These are phyloP conservation scores for Beris morrisii DNA, from an alignment of 2,888 invertebrate genomes.

Conservation along the genomic window DNA sequence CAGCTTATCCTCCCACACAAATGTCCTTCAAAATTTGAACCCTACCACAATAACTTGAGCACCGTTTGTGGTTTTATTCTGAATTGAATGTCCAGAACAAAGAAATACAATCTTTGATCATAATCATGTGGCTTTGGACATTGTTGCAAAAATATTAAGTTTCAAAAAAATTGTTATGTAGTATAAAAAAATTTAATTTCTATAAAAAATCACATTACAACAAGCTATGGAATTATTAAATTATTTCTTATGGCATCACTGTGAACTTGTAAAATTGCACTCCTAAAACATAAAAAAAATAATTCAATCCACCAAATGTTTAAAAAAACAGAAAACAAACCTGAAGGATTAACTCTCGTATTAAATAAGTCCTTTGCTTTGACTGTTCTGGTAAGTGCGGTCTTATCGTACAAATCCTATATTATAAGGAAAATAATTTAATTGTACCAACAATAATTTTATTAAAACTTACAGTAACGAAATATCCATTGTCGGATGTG, in stretches of 20 bases:
- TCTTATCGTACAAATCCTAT: slow-evolving; percentile 43
- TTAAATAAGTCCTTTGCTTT: slow-evolving; percentile 36
- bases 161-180: too few species aligned
- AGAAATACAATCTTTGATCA: too few species aligned
- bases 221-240: too few species aligned
- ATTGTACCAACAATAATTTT: background rate
- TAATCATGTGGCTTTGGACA: too few species aligned
- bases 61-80: too few species aligned
- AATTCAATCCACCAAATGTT: background rate
- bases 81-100: too few species aligned
- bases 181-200: too few species aligned
- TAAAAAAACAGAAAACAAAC: slow-evolving; percentile 32
- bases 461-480: slow-evolving; percentile 44
- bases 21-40: too few species aligned
- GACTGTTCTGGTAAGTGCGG: slow-evolving; percentile 33
- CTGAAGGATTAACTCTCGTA: slow-evolving; percentile 44
- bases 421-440: slow-evolving; percentile 14
- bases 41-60: too few species aligned
- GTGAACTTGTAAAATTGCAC: slow-evolving; percentile 45
- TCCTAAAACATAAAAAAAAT: slow-evolving; percentile 38
- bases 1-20: too few species aligned
- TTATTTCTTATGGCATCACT: slow-evolving; percentile 21
- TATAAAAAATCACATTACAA: too few species aligned
- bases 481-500: slow-evolving; percentile 48
- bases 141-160: too few species aligned